Conservation (phyloP, 2,113 vertebrate species). For the Lethenteron reissneri region DNA sequence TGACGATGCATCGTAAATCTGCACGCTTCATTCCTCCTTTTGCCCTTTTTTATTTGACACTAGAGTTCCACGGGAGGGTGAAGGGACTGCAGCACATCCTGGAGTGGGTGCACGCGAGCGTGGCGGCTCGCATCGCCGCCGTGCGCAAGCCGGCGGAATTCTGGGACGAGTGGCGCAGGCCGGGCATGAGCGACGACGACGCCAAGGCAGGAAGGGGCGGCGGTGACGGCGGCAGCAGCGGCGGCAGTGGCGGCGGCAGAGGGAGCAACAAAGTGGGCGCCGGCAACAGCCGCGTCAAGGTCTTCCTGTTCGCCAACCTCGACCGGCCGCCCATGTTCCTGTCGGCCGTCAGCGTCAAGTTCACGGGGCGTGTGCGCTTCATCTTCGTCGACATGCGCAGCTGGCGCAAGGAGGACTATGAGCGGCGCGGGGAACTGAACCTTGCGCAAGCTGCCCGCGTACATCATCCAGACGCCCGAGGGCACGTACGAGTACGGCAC, state of each 20-base stretch:
- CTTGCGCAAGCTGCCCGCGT: constrained; percentile 47
- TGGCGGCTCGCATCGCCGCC: constrained; percentile 72
- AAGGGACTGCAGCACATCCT: constrained; percentile 71
- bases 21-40: too few species aligned
- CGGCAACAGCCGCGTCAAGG: constrained; percentile 51
- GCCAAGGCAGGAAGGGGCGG: too few species aligned
- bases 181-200: constrained; percentile 7
- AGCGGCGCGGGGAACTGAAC: constrained; percentile 32
- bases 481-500: constrained; percentile 84
- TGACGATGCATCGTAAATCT: too few species aligned
- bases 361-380: constrained; percentile 87
- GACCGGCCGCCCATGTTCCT: constrained; percentile 78
- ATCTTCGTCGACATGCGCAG: constrained; percentile 73
- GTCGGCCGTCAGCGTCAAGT: constrained; percentile 81
- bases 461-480: constrained; percentile 80
- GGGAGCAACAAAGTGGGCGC: too few species aligned
- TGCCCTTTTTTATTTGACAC: too few species aligned
- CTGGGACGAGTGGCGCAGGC: constrained; percentile 58
- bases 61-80: constrained; percentile 44
- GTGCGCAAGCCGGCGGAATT: constrained; percentile 40
- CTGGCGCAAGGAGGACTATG: constrained; percentile 55
- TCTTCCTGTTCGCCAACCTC: constrained; percentile 69
- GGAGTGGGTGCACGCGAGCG: constrained; percentile 82
- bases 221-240: too few species aligned
- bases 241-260: too few species aligned